Evolutionary conservation across 2,113 vertebrate species (phyloP).

Genomic region (Heterochromis multidens): DNA sequence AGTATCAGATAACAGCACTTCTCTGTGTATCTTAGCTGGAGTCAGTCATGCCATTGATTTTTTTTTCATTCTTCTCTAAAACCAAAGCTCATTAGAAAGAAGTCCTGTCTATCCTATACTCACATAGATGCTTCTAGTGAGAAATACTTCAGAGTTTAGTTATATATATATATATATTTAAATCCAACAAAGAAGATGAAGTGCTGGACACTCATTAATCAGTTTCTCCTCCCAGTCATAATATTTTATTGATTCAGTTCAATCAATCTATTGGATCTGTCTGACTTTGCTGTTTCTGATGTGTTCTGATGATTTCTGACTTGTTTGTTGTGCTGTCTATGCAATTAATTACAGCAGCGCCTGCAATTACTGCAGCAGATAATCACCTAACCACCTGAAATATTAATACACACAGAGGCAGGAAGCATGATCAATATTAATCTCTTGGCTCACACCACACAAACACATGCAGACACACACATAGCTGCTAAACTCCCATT

Average conservation of each 20-base stretch:
- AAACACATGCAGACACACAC: constrained; percentile 10
- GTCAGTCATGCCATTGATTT: constrained; percentile 37
- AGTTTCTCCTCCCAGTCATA: not conserved
- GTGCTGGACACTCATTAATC: not conserved
- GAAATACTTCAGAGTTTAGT: not conserved
- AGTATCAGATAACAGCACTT: constrained; percentile 21
- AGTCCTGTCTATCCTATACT: not conserved
- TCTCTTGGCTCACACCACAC: constrained; percentile 7
- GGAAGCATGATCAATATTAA: constrained; percentile 71
- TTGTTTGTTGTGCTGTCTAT: constrained; percentile 30
- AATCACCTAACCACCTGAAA: constrained; percentile 67
- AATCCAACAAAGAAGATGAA: not conserved
- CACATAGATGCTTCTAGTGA: not conserved
- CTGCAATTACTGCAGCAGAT: constrained; percentile 49
- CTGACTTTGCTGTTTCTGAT: not conserved
- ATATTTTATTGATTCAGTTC: not conserved
- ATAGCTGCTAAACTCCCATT: constrained; percentile 39
- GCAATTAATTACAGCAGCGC: constrained; percentile 33
- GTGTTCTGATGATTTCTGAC: not conserved
- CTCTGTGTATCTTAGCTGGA: constrained; percentile 9
- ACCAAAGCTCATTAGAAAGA: not conserved
- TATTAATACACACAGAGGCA: constrained; percentile 66
- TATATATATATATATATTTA: not conserved
- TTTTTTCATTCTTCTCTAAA: not conserved
- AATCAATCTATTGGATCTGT: not conserved